Base-by-base conservation (phyloP, 2,797 vertebrate genomes). In the Hyperoplus lanceolatus region DNA sequence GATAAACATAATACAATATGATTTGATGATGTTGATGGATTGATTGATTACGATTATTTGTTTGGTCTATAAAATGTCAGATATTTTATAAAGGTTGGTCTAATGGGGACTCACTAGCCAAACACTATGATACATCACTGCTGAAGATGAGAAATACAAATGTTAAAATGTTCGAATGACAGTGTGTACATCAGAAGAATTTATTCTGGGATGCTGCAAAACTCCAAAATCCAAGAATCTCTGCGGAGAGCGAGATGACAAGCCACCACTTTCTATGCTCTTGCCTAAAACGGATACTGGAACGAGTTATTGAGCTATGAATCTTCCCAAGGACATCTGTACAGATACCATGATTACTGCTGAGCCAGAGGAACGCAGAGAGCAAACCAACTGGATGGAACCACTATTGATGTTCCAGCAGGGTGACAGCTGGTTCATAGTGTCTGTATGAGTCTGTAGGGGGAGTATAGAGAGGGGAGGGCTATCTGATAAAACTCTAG, bases 381-480 rank as follows among this genome's bases (percentile, higher is more conserved):
- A 39, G 43, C 68, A 69, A 39, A 56, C 41, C 16, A 56, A 57
- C 53, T 63, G 18, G 16, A 58, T 70, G 43, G 43, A 74, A 66
- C 66, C 16, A 21, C 29, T n/a, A 79, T 69, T 65, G 77, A 83
- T 73, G 42, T 21, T 68, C 48, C 71, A 46, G 14, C 3, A 0
- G 9, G 14, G 41, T 11, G 58, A n/a, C 8, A 53, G 12, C 21
- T 12, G 41, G 53, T 73, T 63, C 38, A 65, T 45, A 12, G 21
- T 60, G 7, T 29, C 57, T 53, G 13, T 16, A 39, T 8, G 5
- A 45, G 49, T 8, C 18, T 39, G 46, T 3, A n/a, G 18, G 51
- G 16, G 15, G 18, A 64, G 46, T 50, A 36, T 45, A 29, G 16
- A 36, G 18, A 70, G 14, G 9, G 53, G 3, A 16, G 29, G 18